Evolutionary conservation across 2,888 invertebrate species (phyloP).

Genomic region (Drosophila yooni): DNA sequence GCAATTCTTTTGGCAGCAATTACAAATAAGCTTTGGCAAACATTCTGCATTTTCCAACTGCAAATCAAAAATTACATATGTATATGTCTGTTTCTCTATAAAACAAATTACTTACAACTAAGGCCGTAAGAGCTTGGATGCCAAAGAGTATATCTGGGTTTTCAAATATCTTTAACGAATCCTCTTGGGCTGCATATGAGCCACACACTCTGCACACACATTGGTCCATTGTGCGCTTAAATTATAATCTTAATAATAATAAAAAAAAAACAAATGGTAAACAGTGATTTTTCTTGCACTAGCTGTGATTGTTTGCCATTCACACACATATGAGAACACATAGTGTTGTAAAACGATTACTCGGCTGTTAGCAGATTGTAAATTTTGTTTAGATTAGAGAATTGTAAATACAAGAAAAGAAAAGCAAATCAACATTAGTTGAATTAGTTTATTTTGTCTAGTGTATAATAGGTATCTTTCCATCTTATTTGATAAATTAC

Average conservation of each 20-base stretch:
- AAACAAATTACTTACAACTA: constrained; percentile 31
- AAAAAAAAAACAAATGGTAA: constrained; percentile 5
- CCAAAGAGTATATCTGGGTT: constrained; percentile 35
- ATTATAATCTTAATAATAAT: not conserved
- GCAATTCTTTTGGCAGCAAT: constrained; percentile 48
- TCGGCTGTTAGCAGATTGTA: not conserved
- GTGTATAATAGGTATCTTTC: constrained; percentile 26
- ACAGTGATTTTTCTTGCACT: constrained; percentile 15
- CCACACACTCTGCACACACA: constrained; percentile 53
- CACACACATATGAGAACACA: not conserved
- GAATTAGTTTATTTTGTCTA: constrained; percentile 40
- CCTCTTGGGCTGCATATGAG: constrained; percentile 37
- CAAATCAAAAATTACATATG: not conserved
- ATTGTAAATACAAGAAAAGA: not conserved
- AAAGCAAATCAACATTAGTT: constrained; percentile 5
- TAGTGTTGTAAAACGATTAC: constrained; percentile 26
- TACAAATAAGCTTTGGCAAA: constrained; percentile 50
- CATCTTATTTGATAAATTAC: constrained; percentile 34
- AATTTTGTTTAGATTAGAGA: not conserved
- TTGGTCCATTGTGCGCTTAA: constrained; percentile 33
- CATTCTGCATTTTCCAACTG: constrained; percentile 44
- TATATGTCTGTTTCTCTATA: not conserved
- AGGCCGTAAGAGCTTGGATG: constrained; percentile 45
- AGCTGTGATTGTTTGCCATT: constrained; percentile 42
- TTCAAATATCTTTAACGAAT: constrained; percentile 46